Base-by-base conservation (phyloP, 1,140 invertebrate genomes). In the Dysdera silvatica region DNA sequence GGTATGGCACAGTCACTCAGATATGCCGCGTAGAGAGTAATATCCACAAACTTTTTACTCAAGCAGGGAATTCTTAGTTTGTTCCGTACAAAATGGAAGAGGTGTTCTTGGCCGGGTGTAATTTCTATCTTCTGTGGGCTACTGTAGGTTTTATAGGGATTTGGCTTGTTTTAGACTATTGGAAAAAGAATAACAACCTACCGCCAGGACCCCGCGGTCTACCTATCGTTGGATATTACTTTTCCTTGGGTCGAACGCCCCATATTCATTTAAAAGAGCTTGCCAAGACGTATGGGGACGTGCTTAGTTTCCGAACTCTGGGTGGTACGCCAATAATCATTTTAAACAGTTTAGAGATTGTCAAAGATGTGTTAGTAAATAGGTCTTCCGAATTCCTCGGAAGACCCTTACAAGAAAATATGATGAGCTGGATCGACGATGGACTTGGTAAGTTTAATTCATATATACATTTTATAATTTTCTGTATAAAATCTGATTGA, bases 181-280 rank as follows among this genome's bases (percentile, higher is more conserved):
- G 47, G 47, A 49, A 49, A 8, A 4, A 18, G 18, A 49, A 49
- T 49, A 16, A 4, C 23, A 29, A 18, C 24, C 18, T 49, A 26
- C 89, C 89, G 0, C 90, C 90, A 0, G 90, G 90, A 3, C 90
- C 90, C 1, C 87, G 85, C 84, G 88, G 88, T 1, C 71, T 89
- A 16, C 90, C 89, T 12, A 76, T 92, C 40, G 75, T 91, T 52
- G 91, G 91, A 14, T 91, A 87, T 71, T 76, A 92, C 33, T 85
- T 86, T 0, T 89, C 87, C 74, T 79, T 93, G 68, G 81, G 81
- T 35, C 82, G 86, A 67, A 76, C 81, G 4, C 80, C 86, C 29
- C 88, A 93, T 76, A 80, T 88, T n/a, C 81, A 84, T n/a, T 89
- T 87, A 76, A 78, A 82, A 67, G 81, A 86, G 62, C 75, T 92